Conservation (phyloP, 2,888 invertebrate species). For the Nycteola revayana region DNA sequence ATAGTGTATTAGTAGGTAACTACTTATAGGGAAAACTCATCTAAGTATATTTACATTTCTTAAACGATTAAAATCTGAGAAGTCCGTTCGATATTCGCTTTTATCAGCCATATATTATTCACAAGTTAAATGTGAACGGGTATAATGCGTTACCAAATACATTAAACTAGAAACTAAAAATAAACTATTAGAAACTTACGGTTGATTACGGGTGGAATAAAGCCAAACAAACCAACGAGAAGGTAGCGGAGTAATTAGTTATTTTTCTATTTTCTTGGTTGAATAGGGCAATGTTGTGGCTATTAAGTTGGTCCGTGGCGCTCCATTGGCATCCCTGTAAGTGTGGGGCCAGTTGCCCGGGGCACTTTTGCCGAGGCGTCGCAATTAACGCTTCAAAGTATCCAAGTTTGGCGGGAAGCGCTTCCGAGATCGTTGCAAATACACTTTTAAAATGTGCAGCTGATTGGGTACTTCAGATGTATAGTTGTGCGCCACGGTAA, state of each 20-base stretch:
- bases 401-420: slow-evolving; percentile 21
- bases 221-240: slow-evolving; percentile 25
- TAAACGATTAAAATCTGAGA: no score
- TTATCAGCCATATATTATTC: no score
- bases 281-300: slow-evolving; percentile 35
- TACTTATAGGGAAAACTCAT: no score
- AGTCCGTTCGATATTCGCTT: no score
- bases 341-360: slow-evolving; percentile 29
- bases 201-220: slow-evolving; percentile 21
- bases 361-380: slow-evolving; percentile 32
- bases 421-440: slow-evolving; percentile 30
- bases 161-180: no score
- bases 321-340: slow-evolving; percentile 31
- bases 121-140: no score
- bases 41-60: no score
- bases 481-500: no score
- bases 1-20: no score
- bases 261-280: slow-evolving; percentile 38
- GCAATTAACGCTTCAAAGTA: slow-evolving; percentile 50
- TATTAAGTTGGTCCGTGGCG: slow-evolving; percentile 31
- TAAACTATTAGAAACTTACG: not conserved
- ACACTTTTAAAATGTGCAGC: slow-evolving; percentile 17
- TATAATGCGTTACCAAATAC: no score
- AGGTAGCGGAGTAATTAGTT: slow-evolving; percentile 29
- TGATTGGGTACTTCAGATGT: slow-evolving; percentile 7